Evolutionary conservation across 2,113 vertebrate genomes (phyloP).

Genomic region (Saimiri boliviensis): DNA sequence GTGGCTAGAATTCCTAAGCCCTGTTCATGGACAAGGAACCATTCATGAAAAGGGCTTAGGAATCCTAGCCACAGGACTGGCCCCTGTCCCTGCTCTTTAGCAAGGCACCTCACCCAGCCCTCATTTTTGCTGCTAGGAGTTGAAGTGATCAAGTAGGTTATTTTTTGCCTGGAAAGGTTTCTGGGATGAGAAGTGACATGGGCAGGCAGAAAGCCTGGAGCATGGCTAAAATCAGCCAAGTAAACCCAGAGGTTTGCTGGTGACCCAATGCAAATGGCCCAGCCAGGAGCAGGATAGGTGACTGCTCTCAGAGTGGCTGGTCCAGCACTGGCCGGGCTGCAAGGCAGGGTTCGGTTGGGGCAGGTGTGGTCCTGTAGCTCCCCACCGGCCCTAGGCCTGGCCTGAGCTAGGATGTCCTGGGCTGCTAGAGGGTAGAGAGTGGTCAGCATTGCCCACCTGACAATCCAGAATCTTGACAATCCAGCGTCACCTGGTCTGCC

Average conservation of each 20-base stretch:
- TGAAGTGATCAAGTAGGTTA: background rate
- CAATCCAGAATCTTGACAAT: background rate
- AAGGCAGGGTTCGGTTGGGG: background rate
- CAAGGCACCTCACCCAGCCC: background rate
- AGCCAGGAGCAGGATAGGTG: background rate
- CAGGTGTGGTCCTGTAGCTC: background rate
- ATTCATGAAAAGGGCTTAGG: background rate
- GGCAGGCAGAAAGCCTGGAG: background rate
- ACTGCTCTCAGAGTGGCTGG: background rate
- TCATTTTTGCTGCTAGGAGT: background rate
- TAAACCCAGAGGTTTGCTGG: background rate
- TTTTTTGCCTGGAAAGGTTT: background rate
- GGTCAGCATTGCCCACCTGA: background rate
- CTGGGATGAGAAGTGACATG: background rate
- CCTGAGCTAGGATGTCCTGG: background rate
- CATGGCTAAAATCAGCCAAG: background rate
- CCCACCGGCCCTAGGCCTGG: background rate
- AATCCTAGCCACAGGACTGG: background rate
- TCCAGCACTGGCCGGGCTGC: rapidly evolving
- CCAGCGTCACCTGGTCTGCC: background rate
- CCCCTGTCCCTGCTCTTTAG: background rate
- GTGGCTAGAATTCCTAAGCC: too few species aligned
- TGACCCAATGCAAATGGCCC: too few species aligned
- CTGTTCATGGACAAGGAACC: too few species aligned
- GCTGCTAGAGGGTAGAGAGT: background rate